Base-by-base conservation (phyloP, 2,113 vertebrate species). In the Anarhynchus alexandrinus region DNA sequence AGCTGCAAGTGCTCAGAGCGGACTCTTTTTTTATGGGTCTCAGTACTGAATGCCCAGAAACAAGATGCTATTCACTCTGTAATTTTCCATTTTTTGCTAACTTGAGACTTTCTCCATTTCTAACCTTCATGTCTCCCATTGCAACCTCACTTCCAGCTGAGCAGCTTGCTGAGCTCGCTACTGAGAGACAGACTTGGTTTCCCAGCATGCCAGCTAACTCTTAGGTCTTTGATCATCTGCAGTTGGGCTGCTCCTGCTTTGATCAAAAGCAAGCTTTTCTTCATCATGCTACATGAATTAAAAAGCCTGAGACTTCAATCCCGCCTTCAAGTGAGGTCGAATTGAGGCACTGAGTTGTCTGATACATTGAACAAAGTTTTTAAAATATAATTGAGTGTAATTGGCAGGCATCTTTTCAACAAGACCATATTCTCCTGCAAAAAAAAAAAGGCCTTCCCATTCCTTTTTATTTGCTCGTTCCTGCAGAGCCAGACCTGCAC, bases 381-480 rank as follows among this genome's bases (percentile, higher is more conserved):
- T 21, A 83, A 93, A 86, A 64, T 34, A 64, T 43, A 64, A 71
- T 61, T 83, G 42, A 59, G 47, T n/a, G n/a, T 47, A 76, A n/a
- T 57, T 76, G 49, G 57, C 40, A 71, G 81, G 80, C 27, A 43
- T 65, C 30, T 84, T 86, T 91, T 54, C 85, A 93, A 43, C 5
- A 36, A 58, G 49, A 19, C 4, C 10, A 10, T 80, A 79, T 89
- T 58, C 25, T 84, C 43, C 52, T 54, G 21, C 36, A 51, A 51
- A 52, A 65, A 36, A 47, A 34, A 4, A 40, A 40, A 40, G 40
- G 5, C 27, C 34, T 55, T 72, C 38, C 54, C 40, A 14, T 58
- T n/a, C n/a, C n/a, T n/a, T n/a, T n/a, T n/a, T n/a, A n/a, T n/a
- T 86, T 5, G 3, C 62, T 85, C 0, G 0, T 12, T 72, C 52